A percentile compares a stretch with the other conserved stretches of the same genome.
Evolutionary conservation across 1,140 invertebrate species (phyloP).

Genomic region (Drosophila kohkoa): DNA sequence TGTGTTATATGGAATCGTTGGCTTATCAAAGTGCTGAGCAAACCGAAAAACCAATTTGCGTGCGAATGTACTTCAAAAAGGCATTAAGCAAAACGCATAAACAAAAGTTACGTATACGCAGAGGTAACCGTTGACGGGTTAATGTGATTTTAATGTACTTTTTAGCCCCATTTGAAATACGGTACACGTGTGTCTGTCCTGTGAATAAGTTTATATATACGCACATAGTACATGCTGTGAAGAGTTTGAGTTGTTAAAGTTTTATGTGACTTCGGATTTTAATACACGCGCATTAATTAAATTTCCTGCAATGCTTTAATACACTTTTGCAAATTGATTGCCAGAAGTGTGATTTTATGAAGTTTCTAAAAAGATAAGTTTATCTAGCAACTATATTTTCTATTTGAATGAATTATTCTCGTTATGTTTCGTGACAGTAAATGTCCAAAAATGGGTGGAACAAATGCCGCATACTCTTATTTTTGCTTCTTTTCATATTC

Average conservation of each 20-base stretch:
- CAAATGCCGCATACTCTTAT: too few species aligned
- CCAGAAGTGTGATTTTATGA: too few species aligned
- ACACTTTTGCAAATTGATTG: too few species aligned
- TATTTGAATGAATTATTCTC: too few species aligned
- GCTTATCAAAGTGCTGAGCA: conserved; percentile 37
- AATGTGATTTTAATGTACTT: conserved; percentile 83
- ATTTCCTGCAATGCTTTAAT: conserved; percentile 14
- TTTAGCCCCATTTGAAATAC: conserved; percentile 43
- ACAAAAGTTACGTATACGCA: conserved; percentile 80
- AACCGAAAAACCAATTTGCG: conserved; percentile 40
- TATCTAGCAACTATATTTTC: too few species aligned
- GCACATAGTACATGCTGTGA: not conserved
- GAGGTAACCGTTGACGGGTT: conserved; percentile 77
- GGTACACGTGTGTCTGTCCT: conserved; percentile 9
- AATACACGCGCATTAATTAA: conserved; percentile 38
- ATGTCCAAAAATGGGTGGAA: too few species aligned
- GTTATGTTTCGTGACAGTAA: too few species aligned
- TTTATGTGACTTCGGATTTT: conserved; percentile 49
- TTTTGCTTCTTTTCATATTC: not conserved
- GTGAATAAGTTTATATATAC: conserved; percentile 4
- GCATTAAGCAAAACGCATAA: conserved; percentile 74
- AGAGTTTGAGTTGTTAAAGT: conserved; percentile 45
- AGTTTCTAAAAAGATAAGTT: too few species aligned
- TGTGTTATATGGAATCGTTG: conserved; percentile 16
- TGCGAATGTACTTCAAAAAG: conserved; percentile 67